Base-by-base conservation (phyloP, 2,113 vertebrate genomes). In the Seriola rivoliana region DNA sequence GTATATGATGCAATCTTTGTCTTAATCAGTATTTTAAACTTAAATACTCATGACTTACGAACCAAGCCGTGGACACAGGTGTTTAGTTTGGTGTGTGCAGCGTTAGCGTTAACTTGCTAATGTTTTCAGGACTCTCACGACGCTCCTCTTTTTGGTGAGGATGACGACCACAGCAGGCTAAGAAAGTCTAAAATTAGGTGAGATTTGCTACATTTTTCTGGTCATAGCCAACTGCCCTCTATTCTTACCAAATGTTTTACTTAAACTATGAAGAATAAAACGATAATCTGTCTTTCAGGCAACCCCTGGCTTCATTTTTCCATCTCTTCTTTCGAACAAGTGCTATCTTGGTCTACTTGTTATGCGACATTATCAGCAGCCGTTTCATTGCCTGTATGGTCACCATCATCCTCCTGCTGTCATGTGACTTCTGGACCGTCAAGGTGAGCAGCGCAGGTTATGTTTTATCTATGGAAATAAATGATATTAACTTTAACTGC, bases 391-490 rank as follows among this genome's bases (percentile, higher is more conserved):
- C 94, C 81, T 97, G 96, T 72, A 97, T 98, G 97, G 97, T 99
- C 89, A 95, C 95, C 63, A 97, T 98, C 90, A 97, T 99, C 85
- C 96, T 98, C 58, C 93, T 98, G 68, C 93, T 98, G 76, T 99
- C 97, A 0, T 98, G 97, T 94, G 98, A 98, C 95, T 99, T 98
- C 89, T 99, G 97, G 98, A 96, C 97, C 54, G 98, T 98, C 0
- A 98, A 98, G 95, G 97, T 99, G 67, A 70, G 74, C 19, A 19
- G 13, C 3, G 65, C 52, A 44, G 25, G 25, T n/a, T 14, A 7
- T 8, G 8, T n/a, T 72, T 38, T 23, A 36, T 7, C 25, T 40
- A 1, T 29, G 44, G 3, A 44, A 4, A 32, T 5, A 54, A 0
- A 21, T 32, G 0, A 21, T 46, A n/a, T 46, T 4, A 32, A 34